These are phyloP conservation scores for Siniperca chuatsi DNA, from an alignment of 2,113 vertebrate genomes.

Conservation along the genomic window DNA sequence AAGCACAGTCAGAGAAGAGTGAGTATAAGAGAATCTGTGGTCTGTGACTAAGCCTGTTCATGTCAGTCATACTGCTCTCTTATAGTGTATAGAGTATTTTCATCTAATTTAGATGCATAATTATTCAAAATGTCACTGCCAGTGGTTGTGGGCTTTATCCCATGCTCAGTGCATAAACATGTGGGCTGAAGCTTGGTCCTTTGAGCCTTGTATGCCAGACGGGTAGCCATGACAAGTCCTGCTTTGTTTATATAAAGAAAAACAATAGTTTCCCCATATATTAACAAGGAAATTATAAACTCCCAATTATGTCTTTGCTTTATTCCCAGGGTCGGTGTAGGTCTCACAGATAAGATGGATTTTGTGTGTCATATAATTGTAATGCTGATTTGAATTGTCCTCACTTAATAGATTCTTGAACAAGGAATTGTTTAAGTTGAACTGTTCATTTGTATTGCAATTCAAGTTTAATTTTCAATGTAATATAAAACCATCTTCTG, in stretches of 20 bases:
- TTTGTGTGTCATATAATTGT: constrained; percentile 4
- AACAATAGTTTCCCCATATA: not conserved
- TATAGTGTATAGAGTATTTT: constrained; percentile 20
- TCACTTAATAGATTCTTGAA: constrained; percentile 7
- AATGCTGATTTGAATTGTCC: constrained; percentile 35
- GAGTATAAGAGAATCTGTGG: constrained; percentile 22
- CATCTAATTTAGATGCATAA: constrained; percentile 55
- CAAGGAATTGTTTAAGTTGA: constrained; percentile 2
- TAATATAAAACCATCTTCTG: not conserved
- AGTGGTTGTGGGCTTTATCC: constrained; percentile 59
- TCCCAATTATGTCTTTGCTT: constrained; percentile 3
- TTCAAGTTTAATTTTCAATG: constrained; percentile 2
- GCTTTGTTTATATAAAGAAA: constrained; percentile 28
- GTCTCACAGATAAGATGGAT: constrained; percentile 36
- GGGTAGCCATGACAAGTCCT: constrained; percentile 9
- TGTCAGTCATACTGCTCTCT: constrained; percentile 43
- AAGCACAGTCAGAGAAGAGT: not conserved
- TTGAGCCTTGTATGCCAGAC: constrained; percentile 40
- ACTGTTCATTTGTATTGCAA: constrained; percentile 23
- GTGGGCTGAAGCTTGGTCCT: constrained; percentile 54
- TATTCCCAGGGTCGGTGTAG: constrained; percentile 1
- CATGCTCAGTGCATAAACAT: constrained; percentile 57
- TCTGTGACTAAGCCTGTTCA: constrained; percentile 39
- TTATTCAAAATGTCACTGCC: constrained; percentile 63
- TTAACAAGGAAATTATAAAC: constrained; percentile 14